Conservation (phyloP, 2,888 invertebrate species). For the Mesodorylaimus sp. region DNA sequence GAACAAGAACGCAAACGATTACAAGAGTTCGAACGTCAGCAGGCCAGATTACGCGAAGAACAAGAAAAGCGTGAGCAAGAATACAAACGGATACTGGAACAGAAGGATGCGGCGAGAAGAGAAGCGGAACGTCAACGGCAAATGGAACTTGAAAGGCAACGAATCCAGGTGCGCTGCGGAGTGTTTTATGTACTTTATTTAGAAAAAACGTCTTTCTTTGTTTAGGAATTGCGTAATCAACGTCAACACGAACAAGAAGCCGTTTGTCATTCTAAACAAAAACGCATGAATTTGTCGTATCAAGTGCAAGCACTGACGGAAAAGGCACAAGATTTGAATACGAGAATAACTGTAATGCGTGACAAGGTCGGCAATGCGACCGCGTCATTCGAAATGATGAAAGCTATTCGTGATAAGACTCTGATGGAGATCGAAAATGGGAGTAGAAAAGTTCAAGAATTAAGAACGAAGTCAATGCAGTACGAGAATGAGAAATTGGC, state of each 20-base stretch:
- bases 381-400: slow-evolving; percentile 12
- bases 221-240: slow-evolving; percentile 60
- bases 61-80: slow-evolving; percentile 46
- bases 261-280: slow-evolving; percentile 63
- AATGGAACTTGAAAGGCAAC: slow-evolving; percentile 84
- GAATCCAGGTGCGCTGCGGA: slow-evolving; percentile 40
- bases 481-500: not conserved
- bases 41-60: slow-evolving; percentile 56
- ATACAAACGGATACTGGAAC: slow-evolving; percentile 21
- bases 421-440: slow-evolving; percentile 48
- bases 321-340: slow-evolving; percentile 56
- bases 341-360: slow-evolving; percentile 43
- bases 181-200: not conserved
- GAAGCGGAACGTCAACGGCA: slow-evolving; percentile 88
- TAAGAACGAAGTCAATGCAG: slow-evolving; percentile 14
- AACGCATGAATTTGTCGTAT: slow-evolving; percentile 59
- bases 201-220: not conserved
- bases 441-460: slow-evolving; percentile 52
- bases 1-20: slow-evolving; percentile 52
- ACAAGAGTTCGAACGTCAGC: slow-evolving; percentile 65
- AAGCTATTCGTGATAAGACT: slow-evolving; percentile 71
- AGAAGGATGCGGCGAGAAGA: slow-evolving; percentile 29
- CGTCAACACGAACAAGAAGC: slow-evolving; percentile 66
- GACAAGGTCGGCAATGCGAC: slow-evolving; percentile 18
- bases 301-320: slow-evolving; percentile 52